These are phyloP conservation scores for Drosophila funebris DNA, from an alignment of 1,140 invertebrate genomes.

Conservation along the genomic window DNA sequence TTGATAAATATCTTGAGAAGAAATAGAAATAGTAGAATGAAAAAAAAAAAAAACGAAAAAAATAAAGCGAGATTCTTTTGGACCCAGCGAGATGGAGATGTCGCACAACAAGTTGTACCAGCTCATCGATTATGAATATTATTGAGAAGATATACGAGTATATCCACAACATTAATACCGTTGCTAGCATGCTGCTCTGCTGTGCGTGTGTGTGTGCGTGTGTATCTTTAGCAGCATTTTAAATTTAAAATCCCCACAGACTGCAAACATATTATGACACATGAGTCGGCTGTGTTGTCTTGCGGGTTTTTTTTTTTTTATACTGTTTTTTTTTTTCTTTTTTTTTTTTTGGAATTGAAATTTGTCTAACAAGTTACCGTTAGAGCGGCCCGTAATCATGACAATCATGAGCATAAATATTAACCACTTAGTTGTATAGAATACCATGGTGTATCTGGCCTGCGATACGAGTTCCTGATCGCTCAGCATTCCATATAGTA, in stretches of 20 bases:
- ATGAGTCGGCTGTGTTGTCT: conserved; percentile 8
- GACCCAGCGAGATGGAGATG: conserved; percentile 37
- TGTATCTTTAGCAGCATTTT: conserved; percentile 39
- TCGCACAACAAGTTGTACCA: conserved; percentile 68
- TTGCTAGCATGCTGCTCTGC: conserved; percentile 32
- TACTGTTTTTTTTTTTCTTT: no score
- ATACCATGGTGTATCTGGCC: background rate
- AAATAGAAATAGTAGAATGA: background rate
- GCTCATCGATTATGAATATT: conserved; percentile 74
- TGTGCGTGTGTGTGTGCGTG: conserved; percentile 19
- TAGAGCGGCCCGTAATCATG: conserved; percentile 17
- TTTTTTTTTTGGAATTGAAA: conserved; percentile 18
- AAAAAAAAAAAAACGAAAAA: conserved; percentile 16
- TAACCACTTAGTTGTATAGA: conserved; percentile 8
- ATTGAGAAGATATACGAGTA: conserved; percentile 58
- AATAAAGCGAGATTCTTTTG: conserved; percentile 65
- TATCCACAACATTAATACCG: conserved; percentile 55
- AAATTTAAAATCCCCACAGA: background rate
- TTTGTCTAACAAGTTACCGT: conserved; percentile 18
- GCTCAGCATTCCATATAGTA: conserved; percentile 19
- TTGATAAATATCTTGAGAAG: conserved; percentile 37
- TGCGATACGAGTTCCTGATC: conserved; percentile 14
- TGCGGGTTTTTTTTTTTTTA: no score
- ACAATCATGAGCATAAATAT: conserved; percentile 19
- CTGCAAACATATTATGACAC: conserved; percentile 63